phyloP scores from a whole-genome alignment of 2,797 vertebrate genomes.

The Enteromius anoplus region DNA sequence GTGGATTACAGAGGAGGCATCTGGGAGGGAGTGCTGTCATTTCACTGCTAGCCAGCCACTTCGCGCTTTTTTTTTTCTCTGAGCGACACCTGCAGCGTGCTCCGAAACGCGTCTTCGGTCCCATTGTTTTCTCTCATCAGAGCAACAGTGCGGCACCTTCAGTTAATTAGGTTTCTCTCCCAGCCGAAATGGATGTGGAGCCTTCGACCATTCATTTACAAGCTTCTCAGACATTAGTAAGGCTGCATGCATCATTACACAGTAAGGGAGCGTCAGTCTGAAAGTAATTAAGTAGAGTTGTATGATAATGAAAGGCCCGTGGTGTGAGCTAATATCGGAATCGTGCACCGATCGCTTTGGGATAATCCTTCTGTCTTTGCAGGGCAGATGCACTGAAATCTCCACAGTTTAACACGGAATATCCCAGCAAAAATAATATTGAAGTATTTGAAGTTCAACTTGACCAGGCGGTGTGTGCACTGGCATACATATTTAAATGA shows the following conservation, averaged over 20 bases:
- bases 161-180: slow-evolving; percentile 58
- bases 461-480: neutral
- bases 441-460: neutral
- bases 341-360: slow-evolving; percentile 49
- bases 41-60: slow-evolving; percentile 14
- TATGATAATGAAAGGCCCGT: slow-evolving; percentile 56
- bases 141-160: slow-evolving; percentile 43
- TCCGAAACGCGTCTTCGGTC: neutral
- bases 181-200: slow-evolving; percentile 43
- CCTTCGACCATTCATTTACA: slow-evolving; percentile 54
- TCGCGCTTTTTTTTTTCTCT: neutral
- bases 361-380: slow-evolving; percentile 32
- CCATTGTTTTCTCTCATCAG: slow-evolving; percentile 32
- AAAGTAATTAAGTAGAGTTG: slow-evolving; percentile 66
- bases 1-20: slow-evolving; percentile 66
- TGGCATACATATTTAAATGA: neutral
- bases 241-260: slow-evolving; percentile 62
- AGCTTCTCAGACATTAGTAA: slow-evolving; percentile 53
- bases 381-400: neutral
- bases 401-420: neutral
- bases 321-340: slow-evolving; percentile 54
- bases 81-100: slow-evolving; percentile 1
- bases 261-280: slow-evolving; percentile 60
- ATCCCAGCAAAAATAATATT: neutral
- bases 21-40: slow-evolving; percentile 53